Percentiles rank a stretch among this genome's conserved stretches.
Conservation (phyloP, 2,113 vertebrate genomes). For the Chionodraco myersi region DNA sequence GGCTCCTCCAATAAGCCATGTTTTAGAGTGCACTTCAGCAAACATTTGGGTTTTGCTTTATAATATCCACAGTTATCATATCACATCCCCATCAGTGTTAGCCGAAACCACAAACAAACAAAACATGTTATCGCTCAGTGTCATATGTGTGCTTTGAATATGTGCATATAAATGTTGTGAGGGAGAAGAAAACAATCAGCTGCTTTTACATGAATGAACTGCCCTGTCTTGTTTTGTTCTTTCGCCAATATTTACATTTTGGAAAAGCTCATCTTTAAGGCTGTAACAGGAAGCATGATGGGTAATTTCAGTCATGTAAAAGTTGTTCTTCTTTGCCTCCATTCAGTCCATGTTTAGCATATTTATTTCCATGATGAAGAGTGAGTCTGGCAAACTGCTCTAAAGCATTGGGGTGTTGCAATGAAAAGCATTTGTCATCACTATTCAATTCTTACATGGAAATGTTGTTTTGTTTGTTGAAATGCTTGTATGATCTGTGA, state of each 20-base stretch:
- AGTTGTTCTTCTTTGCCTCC: conserved; percentile 53
- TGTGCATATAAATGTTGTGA: conserved; percentile 44
- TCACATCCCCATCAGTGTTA: conserved; percentile 31
- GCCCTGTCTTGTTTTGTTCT: conserved; percentile 11
- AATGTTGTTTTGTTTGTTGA: neutral
- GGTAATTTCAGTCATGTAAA: conserved; percentile 68
- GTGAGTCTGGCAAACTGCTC: conserved; percentile 46
- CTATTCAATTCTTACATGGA: neutral
- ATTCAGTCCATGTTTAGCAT: conserved; percentile 54
- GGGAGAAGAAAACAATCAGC: conserved; percentile 42
- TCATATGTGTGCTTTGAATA: conserved; percentile 50
- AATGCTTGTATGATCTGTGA: neutral
- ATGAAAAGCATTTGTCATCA: neutral
- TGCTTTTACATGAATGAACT: conserved; percentile 54
- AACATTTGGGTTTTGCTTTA: conserved; percentile 29
- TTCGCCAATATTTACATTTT: conserved; percentile 25
- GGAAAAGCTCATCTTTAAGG: conserved; percentile 39
- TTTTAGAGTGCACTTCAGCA: neutral
- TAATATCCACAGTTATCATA: conserved; percentile 16
- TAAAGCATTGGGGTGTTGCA: conserved; percentile 56
- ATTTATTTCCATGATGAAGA: conserved; percentile 42
- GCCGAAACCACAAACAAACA: conserved; percentile 16
- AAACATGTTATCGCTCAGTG: conserved; percentile 23
- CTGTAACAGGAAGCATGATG: conserved; percentile 48
- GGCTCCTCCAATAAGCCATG: neutral